Percentiles rank a stretch among this genome's conserved stretches.
phyloP scores from a whole-genome alignment of 2,113 vertebrate species.

The Prunella himalayana region DNA sequence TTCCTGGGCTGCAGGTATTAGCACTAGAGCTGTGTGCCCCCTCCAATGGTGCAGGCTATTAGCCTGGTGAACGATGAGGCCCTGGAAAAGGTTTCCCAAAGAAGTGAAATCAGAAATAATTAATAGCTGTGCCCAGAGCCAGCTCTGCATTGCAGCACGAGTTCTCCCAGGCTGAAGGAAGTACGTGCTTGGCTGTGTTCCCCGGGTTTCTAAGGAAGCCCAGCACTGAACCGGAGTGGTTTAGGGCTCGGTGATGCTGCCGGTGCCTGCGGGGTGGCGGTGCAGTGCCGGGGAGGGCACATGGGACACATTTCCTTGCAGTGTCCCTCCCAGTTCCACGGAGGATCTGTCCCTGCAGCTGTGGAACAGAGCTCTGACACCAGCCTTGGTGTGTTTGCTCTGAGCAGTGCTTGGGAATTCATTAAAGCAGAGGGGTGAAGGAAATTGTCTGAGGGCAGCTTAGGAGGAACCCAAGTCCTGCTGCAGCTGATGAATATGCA shows the following conservation, averaged over 20 bases:
- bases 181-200: neutral
- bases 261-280: accelerated
- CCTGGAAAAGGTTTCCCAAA: neutral
- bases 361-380: neutral
- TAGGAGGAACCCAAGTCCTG: neutral
- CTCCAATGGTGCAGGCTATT: neutral
- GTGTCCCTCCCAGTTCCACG: accelerated
- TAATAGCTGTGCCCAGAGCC: neutral
- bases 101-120: neutral
- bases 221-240: accelerated
- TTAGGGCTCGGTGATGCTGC: neutral
- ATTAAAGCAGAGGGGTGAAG: neutral
- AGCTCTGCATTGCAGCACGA: constrained; percentile 38
- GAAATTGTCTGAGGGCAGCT: neutral
- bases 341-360: neutral
- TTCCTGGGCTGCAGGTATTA: neutral
- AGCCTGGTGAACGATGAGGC: neutral
- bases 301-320: accelerated
- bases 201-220: neutral
- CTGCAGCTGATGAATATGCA: neutral
- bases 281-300: accelerated
- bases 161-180: neutral
- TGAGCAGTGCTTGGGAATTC: neutral
- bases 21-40: neutral
- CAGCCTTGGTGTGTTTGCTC: neutral